These are phyloP conservation scores for Cololabis saira DNA, from an alignment of 2,113 vertebrate species.

Conservation along the genomic window DNA sequence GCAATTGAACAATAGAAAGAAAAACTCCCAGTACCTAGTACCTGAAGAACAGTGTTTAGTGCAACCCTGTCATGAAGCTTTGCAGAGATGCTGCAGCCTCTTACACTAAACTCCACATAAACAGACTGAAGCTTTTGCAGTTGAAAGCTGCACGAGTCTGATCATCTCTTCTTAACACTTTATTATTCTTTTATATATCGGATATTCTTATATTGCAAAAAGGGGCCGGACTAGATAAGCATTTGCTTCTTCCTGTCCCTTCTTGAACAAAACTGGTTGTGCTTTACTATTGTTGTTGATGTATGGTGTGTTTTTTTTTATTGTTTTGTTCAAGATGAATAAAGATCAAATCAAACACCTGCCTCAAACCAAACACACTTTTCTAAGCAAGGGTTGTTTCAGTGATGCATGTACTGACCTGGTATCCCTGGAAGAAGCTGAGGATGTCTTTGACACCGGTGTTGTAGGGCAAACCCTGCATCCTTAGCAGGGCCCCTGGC, in stretches of 20 bases:
- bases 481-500: conserved; percentile 89
- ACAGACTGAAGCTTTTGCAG: background rate
- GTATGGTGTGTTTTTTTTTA: too few relatives aligned
- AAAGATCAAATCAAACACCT: too few relatives aligned
- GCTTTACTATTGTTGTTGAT: too few relatives aligned
- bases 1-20: background rate
- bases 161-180: background rate
- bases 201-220: too few relatives aligned
- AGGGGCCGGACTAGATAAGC: too few relatives aligned
- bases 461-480: conserved; percentile 97
- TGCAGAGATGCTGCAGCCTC: background rate
- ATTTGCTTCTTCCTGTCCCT: too few relatives aligned
- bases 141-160: background rate
- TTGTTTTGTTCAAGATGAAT: too few relatives aligned
- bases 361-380: background rate
- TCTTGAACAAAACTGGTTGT: too few relatives aligned
- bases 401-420: conserved; percentile 82
- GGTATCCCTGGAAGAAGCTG: conserved; percentile 96
- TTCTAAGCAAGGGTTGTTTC: background rate
- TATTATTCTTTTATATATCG: too few relatives aligned
- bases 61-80: too few relatives aligned
- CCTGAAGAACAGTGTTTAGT: too few relatives aligned
- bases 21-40: too few relatives aligned
- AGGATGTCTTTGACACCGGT: conserved; percentile 96
- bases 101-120: background rate